Conservation (phyloP, 2,888 invertebrate genomes). For the Athripsodes cinereus region DNA sequence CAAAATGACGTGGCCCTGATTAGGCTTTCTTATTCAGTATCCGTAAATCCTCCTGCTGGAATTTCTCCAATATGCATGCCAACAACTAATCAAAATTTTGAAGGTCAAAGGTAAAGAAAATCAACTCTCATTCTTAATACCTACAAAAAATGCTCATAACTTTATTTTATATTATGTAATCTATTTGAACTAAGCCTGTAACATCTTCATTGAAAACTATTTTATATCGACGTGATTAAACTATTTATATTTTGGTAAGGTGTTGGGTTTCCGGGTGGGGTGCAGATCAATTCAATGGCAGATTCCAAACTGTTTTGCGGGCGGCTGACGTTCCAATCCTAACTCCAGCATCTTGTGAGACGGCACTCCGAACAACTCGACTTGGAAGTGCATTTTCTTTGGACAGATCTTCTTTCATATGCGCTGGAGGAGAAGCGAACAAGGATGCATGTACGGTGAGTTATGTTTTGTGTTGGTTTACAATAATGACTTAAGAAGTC, state of each 20-base stretch:
- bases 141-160: background rate
- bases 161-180: background rate
- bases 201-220: too few species aligned
- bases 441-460: slow-evolving; percentile 74
- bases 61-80: slow-evolving; percentile 60
- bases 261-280: slow-evolving; percentile 85
- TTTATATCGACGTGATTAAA: too few species aligned
- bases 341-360: slow-evolving; percentile 58
- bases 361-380: slow-evolving; percentile 56
- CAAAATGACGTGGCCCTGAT: slow-evolving; percentile 79
- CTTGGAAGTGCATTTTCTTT: slow-evolving; percentile 58
- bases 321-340: slow-evolving; percentile 71
- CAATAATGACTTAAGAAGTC: too few species aligned
- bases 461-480: too few species aligned
- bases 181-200: too few species aligned
- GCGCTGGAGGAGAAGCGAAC: slow-evolving; percentile 71
- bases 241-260: slow-evolving; percentile 30
- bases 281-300: slow-evolving; percentile 63
- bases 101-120: slow-evolving; percentile 45
- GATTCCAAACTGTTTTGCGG: slow-evolving; percentile 62
- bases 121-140: background rate
- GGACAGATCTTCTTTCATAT: slow-evolving; percentile 63
- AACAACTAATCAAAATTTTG: slow-evolving; percentile 38
- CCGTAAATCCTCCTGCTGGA: slow-evolving; percentile 35
- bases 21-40: slow-evolving; percentile 55